These are phyloP conservation scores for Melanostoma scalare DNA, from an alignment of 2,888 invertebrate species.

Conservation along the genomic window DNA sequence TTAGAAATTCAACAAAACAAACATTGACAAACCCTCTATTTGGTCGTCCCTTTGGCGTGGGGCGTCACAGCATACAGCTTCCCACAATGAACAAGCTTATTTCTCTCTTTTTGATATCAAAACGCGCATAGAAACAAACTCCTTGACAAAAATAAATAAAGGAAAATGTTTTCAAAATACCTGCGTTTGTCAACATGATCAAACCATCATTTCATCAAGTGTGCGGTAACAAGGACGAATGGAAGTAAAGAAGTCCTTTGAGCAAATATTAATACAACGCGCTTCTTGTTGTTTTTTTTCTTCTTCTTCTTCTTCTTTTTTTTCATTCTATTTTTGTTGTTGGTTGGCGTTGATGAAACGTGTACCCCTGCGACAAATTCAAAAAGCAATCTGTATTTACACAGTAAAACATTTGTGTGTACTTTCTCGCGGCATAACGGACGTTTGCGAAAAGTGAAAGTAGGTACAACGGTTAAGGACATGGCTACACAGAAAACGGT, in stretches of 20 bases:
- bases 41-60: not conserved
- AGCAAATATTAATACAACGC: constrained; percentile 60
- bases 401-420: constrained; percentile 57
- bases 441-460: constrained; percentile 41
- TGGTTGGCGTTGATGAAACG: constrained; percentile 4
- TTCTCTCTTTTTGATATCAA: constrained; percentile 25
- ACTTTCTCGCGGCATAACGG: constrained; percentile 51
- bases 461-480: constrained; percentile 37
- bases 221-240: constrained; percentile 4
- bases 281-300: not conserved
- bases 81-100: constrained; percentile 56
- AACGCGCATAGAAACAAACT: constrained; percentile 12
- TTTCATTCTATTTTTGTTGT: too few species aligned
- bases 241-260: constrained; percentile 57
- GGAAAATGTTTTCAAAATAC: constrained; percentile 52
- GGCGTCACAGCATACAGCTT: not conserved
- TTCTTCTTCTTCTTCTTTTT: constrained; percentile 18
- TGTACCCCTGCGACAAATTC: constrained; percentile 42
- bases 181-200: constrained; percentile 72
- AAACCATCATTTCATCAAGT: constrained; percentile 35
- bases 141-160: constrained; percentile 39
- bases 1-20: constrained; percentile 66
- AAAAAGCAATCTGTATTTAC: constrained; percentile 70
- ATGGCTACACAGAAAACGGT: constrained; percentile 27
- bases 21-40: constrained; percentile 52